These are phyloP conservation scores for Nothocercus nigrocapillus DNA, from an alignment of 2,113 vertebrate genomes.

Conservation along the genomic window DNA sequence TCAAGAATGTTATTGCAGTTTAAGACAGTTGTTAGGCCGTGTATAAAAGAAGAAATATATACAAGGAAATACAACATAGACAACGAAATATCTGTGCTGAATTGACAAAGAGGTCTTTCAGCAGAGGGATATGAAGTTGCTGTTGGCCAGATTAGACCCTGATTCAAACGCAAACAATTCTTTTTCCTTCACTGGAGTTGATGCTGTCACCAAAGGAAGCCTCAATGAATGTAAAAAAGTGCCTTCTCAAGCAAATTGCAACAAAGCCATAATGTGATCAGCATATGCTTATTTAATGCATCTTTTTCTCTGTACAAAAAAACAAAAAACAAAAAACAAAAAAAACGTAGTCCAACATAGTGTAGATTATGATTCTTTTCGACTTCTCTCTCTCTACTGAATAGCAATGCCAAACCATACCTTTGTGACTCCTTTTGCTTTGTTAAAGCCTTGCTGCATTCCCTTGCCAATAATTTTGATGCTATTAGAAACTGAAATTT, in stretches of 20 bases:
- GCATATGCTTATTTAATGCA: neutral
- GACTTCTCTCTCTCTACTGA: neutral
- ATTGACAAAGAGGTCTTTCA: conserved; percentile 8
- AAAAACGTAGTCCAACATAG: neutral
- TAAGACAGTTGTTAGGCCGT: neutral
- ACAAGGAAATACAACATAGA: neutral
- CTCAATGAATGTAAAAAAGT: neutral
- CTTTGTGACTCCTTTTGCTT: neutral
- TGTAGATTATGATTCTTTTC: neutral
- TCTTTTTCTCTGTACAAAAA: neutral
- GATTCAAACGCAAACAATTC: neutral
- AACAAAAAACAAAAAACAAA: neutral
- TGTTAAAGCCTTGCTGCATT: neutral
- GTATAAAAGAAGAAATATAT: neutral
- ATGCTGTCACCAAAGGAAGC: neutral
- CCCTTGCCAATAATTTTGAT: fast-evolving
- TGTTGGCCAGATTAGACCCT: neutral
- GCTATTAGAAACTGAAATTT: neutral
- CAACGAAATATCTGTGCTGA: conserved; percentile 17
- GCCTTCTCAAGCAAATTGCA: neutral
- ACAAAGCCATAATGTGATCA: neutral
- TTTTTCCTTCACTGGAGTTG: neutral
- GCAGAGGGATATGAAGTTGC: neutral
- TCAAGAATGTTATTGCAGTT: neutral
- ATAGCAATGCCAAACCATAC: neutral